phyloP scores from a whole-genome alignment of 2,888 invertebrate genomes.

The Tachina grossa region DNA sequence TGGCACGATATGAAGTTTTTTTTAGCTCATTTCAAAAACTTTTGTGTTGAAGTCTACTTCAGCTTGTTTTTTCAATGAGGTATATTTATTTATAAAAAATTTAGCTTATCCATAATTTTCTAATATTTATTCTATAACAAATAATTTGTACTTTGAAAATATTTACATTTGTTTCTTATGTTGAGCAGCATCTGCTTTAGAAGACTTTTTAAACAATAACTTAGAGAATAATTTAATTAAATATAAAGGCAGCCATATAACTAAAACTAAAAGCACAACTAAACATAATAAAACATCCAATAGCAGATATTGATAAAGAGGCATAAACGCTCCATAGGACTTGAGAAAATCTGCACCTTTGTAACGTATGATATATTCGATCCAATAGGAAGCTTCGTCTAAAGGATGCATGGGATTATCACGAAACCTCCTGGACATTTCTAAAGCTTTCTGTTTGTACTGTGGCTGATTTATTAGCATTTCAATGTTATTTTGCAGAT shows the following conservation, averaged over 20 bases:
- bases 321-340: conserved; percentile 81
- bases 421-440: conserved; percentile 83
- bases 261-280: conserved; percentile 72
- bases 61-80: background rate
- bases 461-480: conserved; percentile 80
- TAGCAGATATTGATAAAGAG: conserved; percentile 82
- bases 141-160: conserved; percentile 37
- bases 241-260: conserved; percentile 75
- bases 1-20: too few relatives aligned
- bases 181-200: conserved; percentile 11
- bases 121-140: background rate
- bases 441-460: conserved; percentile 82
- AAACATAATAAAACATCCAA: conserved; percentile 84
- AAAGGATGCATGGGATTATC: conserved; percentile 85
- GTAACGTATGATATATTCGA: conserved; percentile 84
- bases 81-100: background rate
- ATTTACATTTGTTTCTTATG: conserved; percentile 54
- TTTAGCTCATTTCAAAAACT: too few relatives aligned
- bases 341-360: conserved; percentile 82
- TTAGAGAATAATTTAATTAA: conserved; percentile 70
- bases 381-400: conserved; percentile 86
- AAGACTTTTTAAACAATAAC: conserved; percentile 5
- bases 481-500: conserved; percentile 79
- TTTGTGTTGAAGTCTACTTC: too few relatives aligned
- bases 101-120: background rate